Base-by-base conservation (phyloP, 2,797 vertebrate genomes). In the Dipus sagitta region DNA sequence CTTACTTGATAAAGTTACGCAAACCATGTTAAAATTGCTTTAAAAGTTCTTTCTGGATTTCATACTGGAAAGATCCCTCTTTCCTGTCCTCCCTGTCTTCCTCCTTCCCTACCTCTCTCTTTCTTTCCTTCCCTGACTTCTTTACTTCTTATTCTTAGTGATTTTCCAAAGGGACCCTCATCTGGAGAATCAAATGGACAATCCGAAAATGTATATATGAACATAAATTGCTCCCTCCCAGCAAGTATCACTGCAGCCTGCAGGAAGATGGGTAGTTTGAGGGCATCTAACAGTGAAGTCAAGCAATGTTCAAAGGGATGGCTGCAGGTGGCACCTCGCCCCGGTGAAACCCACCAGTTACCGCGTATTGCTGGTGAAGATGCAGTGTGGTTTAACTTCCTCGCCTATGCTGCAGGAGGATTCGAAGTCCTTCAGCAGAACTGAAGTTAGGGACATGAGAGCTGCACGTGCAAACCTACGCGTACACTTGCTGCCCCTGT, bases 41-140 rank as follows among this genome's bases (percentile, higher is more conserved):
- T 81, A 54, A 83, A 64, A 4, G 81, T 84, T 83, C 9, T 91
- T 84, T 92, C 64, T 83, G 60, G 28, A 8, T 67, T 91, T 86
- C n/a, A 26, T 15, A 70, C 3, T 68, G 6, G 58, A 68, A 95
- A 77, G 21, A 20, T 71, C 18, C 81, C 42, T 47, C 34, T 17
- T 14, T n/a, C 60, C 68, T 47, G 26, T 54, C 23, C 8, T 62
- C 14, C 60, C 60, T 21, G 2, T 6, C 60, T 62, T 23, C 60
- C 60, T 13, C 60, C 21, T 23, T 62, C 6, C 60, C 21, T 64
- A 15, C 21, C 62, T 64, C 62, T 20, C 62, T 64, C 62, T 4
- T 64, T 21, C 62, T 26, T 64, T 64, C 23, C 21, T 64, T 64
- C 62, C 62, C 62, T 64, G 9, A 15, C 4, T 24, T 64, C 62